phyloP scores from a whole-genome alignment of 2,113 vertebrate genomes.

The Andinoacara biseriatus region DNA sequence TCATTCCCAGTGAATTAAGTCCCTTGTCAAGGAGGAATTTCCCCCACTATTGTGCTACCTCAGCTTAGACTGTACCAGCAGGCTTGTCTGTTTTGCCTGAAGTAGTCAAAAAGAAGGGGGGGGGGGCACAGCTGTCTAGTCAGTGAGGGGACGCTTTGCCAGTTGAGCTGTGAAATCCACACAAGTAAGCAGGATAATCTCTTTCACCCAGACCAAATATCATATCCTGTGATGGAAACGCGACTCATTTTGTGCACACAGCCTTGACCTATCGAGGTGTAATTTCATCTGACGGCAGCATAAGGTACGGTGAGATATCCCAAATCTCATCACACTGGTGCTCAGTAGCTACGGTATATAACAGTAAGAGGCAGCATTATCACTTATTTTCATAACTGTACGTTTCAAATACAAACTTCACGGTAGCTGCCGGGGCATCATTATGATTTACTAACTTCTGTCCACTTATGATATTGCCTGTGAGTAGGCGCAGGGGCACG shows the following conservation, averaged over 20 bases:
- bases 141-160: conserved; percentile 54
- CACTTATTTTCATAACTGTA: background rate
- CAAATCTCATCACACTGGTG: conserved; percentile 7
- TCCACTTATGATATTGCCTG: conserved; percentile 13
- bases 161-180: conserved; percentile 73
- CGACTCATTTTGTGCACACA: conserved; percentile 27
- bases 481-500: background rate
- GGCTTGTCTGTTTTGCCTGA: conserved; percentile 67
- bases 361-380: background rate
- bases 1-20: conserved; percentile 54
- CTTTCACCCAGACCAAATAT: conserved; percentile 60
- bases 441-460: conserved; percentile 5
- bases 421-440: background rate
- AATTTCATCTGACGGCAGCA: conserved; percentile 41
- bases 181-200: conserved; percentile 69
- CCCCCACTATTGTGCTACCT: conserved; percentile 50
- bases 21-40: conserved; percentile 46
- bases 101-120: conserved; percentile 50
- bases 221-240: conserved; percentile 50
- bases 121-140: conserved; percentile 72
- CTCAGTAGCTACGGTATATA: background rate
- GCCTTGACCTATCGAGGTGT: conserved; percentile 39
- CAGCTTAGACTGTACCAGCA: conserved; percentile 53
- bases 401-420: background rate
- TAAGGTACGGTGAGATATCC: conserved; percentile 16